These are phyloP conservation scores for Meloidogyne floridensis DNA, from an alignment of 1,140 invertebrate species.

Conservation along the genomic window DNA sequence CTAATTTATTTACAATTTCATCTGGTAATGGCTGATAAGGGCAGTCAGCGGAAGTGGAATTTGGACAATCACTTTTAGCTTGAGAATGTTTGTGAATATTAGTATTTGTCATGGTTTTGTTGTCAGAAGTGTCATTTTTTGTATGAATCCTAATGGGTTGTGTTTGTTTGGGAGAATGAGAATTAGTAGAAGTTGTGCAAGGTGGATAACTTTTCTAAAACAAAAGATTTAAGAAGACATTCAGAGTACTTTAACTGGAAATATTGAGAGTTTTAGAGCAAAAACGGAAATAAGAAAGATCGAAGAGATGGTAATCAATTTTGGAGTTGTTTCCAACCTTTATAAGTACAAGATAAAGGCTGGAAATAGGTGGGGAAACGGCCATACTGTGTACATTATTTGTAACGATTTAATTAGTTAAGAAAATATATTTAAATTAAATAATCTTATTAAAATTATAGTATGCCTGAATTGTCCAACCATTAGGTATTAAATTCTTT, in stretches of 20 bases:
- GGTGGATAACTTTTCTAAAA: neutral
- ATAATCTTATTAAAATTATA: neutral
- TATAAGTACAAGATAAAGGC: too few species aligned
- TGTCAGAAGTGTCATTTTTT: neutral
- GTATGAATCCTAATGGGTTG: neutral
- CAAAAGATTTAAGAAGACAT: neutral
- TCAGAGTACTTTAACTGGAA: too few species aligned
- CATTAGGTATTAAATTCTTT: neutral
- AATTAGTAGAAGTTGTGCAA: neutral
- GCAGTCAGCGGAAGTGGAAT: constrained; percentile 1
- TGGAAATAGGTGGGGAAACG: too few species aligned
- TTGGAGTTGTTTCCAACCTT: too few species aligned
- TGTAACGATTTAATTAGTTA: too few species aligned
- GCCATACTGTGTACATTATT: too few species aligned
- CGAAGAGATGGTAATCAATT: too few species aligned
- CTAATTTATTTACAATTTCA: neutral
- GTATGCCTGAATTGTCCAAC: too few species aligned
- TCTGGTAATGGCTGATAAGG: constrained; percentile 25
- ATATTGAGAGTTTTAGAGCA: too few species aligned
- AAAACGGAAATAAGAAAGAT: too few species aligned
- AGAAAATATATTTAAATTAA: neutral
- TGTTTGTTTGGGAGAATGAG: neutral
- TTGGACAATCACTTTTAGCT: neutral
- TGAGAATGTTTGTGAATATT: neutral
- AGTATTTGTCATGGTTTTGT: too few species aligned